phyloP scores from a whole-genome alignment of 2,113 vertebrate genomes.

The Stictonetta naevosa region DNA sequence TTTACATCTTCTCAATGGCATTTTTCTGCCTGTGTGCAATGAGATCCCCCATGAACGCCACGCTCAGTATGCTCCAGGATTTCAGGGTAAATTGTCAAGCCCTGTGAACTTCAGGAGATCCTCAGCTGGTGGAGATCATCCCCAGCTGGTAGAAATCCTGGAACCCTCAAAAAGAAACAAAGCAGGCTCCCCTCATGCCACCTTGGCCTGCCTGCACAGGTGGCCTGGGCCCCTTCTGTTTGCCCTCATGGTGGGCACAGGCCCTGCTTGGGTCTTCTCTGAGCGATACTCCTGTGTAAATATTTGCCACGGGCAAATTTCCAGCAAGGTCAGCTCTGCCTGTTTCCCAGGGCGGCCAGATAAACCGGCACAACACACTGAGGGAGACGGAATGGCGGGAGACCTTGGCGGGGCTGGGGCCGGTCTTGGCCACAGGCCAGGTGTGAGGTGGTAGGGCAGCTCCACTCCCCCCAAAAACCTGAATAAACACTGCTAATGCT shows the following conservation, averaged over 20 bases:
- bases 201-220: not conserved
- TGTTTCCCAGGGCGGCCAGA: not conserved
- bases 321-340: not conserved
- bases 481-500: not conserved
- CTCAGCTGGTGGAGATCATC: not conserved
- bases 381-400: not conserved
- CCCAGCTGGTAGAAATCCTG: not conserved
- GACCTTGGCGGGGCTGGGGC: not conserved
- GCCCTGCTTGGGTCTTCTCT: not conserved
- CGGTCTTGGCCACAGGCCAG: not conserved
- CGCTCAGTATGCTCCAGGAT: not conserved
- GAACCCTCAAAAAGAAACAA: not conserved
- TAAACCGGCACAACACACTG: not conserved
- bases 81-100: not conserved
- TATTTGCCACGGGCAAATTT: not conserved
- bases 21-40: not conserved
- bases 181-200: rapidly evolving
- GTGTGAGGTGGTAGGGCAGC: not conserved
- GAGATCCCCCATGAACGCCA: not conserved
- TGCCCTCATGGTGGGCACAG: not conserved
- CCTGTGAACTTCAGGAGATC: not conserved
- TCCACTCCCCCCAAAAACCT: not conserved
- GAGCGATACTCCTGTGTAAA: not conserved
- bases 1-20: not conserved
- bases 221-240: not conserved